Conservation (phyloP, 2,113 vertebrate species). For the Hystrix brachyura region DNA sequence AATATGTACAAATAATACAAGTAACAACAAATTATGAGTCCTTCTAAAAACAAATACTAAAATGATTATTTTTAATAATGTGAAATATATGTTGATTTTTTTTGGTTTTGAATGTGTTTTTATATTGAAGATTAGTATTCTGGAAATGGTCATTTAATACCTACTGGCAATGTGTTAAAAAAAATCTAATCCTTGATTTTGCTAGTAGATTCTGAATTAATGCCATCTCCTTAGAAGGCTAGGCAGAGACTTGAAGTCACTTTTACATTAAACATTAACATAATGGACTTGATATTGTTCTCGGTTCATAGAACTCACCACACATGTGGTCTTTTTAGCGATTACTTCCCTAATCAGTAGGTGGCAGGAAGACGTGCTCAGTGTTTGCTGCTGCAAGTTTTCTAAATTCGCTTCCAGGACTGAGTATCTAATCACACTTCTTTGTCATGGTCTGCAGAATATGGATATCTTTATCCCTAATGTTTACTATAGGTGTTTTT, state of each 20-base stretch:
- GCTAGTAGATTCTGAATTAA: not conserved
- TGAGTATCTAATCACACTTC: not conserved
- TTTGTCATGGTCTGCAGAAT: not conserved
- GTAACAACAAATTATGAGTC: not conserved
- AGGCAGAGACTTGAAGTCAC: not conserved
- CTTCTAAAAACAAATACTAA: not conserved
- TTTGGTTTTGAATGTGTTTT: not conserved
- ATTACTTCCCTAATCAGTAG: not conserved
- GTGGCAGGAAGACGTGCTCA: not conserved
- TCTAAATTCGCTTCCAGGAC: not conserved
- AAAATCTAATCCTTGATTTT: not conserved
- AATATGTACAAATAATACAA: slow-evolving; percentile 25
- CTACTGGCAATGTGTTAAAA: not conserved
- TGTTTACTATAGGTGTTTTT: not conserved
- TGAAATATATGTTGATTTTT: not conserved
- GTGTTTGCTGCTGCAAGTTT: not conserved
- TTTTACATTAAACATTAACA: not conserved
- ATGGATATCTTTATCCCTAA: not conserved
- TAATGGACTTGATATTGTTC: not conserved
- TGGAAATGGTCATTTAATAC: not conserved
- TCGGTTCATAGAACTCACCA: not conserved
- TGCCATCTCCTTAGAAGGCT: not conserved
- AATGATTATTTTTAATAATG: not conserved
- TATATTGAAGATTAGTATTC: not conserved
- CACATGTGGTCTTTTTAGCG: not conserved